Evolutionary conservation across 2,113 vertebrate species (phyloP).

Genomic region (Chloebia gouldiae): DNA sequence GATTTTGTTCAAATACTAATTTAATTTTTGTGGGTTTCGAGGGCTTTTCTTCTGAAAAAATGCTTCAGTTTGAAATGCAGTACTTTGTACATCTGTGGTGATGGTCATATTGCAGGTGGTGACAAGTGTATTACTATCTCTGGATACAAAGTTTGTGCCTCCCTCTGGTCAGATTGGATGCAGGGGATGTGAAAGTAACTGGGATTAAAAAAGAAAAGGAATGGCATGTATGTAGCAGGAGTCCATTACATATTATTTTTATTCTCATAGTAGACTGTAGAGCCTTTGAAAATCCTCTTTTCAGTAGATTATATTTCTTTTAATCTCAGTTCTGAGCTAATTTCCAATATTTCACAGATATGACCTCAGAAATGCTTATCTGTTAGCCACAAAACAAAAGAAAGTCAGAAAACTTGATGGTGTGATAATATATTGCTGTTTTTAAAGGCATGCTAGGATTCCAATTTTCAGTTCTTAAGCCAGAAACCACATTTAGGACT

Average conservation of each 20-base stretch:
- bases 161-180: neutral
- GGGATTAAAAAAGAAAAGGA: neutral
- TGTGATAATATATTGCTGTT: neutral
- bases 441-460: neutral
- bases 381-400: neutral
- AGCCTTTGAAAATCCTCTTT: neutral
- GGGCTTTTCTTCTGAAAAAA: neutral
- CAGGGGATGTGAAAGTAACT: neutral
- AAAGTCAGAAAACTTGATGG: neutral
- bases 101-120: neutral
- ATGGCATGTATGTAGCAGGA: neutral
- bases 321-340: neutral
- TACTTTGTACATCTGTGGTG: neutral
- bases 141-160: neutral
- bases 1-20: slow-evolving; percentile 32
- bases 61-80: neutral
- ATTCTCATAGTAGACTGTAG: neutral
- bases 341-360: neutral
- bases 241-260: neutral
- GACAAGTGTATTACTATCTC: neutral
- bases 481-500: neutral
- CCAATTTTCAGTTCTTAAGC: neutral
- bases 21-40: neutral
- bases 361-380: neutral
- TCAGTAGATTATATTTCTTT: neutral